A percentile compares a stretch with the other conserved stretches of the same genome.
phyloP scores from a whole-genome alignment of 2,113 vertebrate species.

The Beaufortia kweichowensis region DNA sequence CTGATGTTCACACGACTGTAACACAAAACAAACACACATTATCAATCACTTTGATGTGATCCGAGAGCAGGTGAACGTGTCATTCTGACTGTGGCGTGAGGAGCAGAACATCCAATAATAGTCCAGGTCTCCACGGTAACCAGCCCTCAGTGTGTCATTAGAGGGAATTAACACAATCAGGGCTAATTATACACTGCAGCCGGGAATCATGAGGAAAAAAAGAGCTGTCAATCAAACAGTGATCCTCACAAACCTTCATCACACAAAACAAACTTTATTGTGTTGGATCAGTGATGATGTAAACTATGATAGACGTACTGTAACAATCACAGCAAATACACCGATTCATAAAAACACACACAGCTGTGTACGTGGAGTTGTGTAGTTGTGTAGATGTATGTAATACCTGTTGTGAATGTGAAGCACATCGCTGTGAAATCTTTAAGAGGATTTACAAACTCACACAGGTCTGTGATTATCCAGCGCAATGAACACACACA shows the following conservation, averaged over 20 bases:
- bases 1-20: not conserved
- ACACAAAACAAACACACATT: not conserved
- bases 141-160: not conserved
- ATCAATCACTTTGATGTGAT: no score
- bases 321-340: no score
- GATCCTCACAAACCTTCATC: no score
- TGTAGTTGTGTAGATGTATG: no score
- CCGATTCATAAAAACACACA: no score
- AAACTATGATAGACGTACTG: no score
- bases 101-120: not conserved
- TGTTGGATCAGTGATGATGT: no score
- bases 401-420: not conserved
- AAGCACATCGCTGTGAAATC: conserved; percentile 40
- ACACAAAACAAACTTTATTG: no score
- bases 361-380: no score
- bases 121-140: not conserved
- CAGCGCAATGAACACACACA: conserved; percentile 10
- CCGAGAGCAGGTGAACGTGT: no score
- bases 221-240: conserved; percentile 19
- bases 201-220: conserved; percentile 18
- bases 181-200: conserved; percentile 29
- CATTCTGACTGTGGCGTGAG: no score
- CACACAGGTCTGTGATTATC: conserved; percentile 50
- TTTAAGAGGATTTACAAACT: conserved; percentile 66
- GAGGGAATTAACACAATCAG: not conserved